Base-by-base conservation (phyloP, 1,140 invertebrate species). In the Mylabris phalerata region DNA sequence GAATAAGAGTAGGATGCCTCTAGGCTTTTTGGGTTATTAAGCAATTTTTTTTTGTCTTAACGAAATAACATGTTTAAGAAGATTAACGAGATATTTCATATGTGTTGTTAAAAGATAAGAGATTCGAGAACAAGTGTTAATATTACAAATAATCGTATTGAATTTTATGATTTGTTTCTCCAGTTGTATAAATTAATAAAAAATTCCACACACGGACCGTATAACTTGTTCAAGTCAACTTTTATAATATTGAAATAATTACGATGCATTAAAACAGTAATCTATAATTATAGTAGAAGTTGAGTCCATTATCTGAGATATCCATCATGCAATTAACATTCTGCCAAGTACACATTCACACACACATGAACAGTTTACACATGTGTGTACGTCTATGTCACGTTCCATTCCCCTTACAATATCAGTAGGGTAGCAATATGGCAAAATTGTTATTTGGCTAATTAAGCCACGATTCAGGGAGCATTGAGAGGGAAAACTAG, bases 261-360 rank as follows among this genome's bases (percentile, higher is more conserved):
- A 54, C 51, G 51, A 45, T 7, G 26, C 51, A 54, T 54, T 54
- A 54, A 54, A 54, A 54, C 51, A 54, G 51, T 54, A 54, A 54
- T 54, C 51, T 54, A 45, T 54, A 54, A 54, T 54, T 54, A 54
- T 42, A 38, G 42, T 41, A 54, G 51, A 54, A 32, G 51, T 54
- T 32, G 26, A 54, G 43, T 41, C 51, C 51, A 54, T 54, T 54
- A 54, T 54, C 51, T 54, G 42, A 54, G 51, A 54, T 54, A 54
- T 54, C 51, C 51, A 54, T 54, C 51, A 54, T 54, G 51, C 51
- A 54, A 54, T 54, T 54, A 54, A 54, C 51, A 45, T 54, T 54
- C 51, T 54, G 51, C 51, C 51, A 54, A 40, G 51, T 26, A 43
- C 51, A 52, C 50, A 54, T 11, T 26, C 51, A 45, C 40, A 50